Conservation (phyloP, 2,888 invertebrate species). For the Cantharis lateralis region DNA sequence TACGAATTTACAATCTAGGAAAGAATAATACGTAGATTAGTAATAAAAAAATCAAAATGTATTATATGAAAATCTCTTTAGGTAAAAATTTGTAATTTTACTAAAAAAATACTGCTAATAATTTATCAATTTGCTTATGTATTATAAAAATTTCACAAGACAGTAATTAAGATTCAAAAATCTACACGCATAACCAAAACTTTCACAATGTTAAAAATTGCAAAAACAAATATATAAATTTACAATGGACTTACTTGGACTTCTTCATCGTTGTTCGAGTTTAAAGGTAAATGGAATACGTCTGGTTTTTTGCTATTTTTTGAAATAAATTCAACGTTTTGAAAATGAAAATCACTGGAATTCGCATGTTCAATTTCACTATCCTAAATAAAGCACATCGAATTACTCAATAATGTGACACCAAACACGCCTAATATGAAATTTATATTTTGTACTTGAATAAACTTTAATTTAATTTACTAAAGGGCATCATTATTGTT, state of each 20-base stretch:
- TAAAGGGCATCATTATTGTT: not conserved
- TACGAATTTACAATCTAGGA: not conserved
- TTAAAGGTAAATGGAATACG: not conserved
- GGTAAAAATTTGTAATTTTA: not conserved
- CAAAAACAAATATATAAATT: not conserved
- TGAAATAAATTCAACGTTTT: not conserved
- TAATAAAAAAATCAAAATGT: not conserved
- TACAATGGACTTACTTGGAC: not conserved
- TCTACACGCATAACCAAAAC: not conserved
- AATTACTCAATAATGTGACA: not conserved
- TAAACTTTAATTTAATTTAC: not conserved
- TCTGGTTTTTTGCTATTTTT: not conserved
- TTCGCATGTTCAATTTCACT: constrained; percentile 3
- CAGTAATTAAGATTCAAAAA: not conserved
- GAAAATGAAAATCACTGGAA: not conserved
- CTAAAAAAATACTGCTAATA: not conserved
- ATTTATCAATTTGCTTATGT: not conserved
- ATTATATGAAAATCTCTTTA: no score
- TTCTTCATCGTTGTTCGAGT: not conserved
- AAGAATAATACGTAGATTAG: not conserved
- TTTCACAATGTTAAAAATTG: not conserved
- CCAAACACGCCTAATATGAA: not conserved
- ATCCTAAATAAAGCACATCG: not conserved
- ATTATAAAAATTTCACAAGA: not conserved
- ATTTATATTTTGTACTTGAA: not conserved